Evolutionary conservation across 2,797 vertebrate species (phyloP), one percentile per base, ranked within the genome.

Genomic region (Lutjanus campechanus): DNA sequence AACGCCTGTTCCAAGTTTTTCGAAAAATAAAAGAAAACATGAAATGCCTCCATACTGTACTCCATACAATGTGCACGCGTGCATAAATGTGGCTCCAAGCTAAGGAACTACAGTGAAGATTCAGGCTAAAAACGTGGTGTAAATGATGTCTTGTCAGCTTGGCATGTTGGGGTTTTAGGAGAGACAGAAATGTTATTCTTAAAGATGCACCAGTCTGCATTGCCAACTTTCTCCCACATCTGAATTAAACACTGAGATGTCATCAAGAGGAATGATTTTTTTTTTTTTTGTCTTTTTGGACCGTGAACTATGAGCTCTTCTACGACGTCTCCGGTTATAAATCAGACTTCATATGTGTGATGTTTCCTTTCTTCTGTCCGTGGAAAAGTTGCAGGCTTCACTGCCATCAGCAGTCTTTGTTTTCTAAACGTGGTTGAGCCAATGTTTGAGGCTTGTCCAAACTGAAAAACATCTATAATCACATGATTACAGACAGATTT

Each of bases 401-500:
- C n/a, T 0, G 2, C n/a, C 44, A 59, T 58, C 3, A 56, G 3
- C 55, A 13, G 1, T 25, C 1, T 72, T 29, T 70, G 55, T n/a
- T 58, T 58, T 41, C 17, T 36, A 13, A 40, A 25, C 70, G 12
- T 10, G 4, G 10, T 54, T 29, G 25, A 85, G 6, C 16, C 11
- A 1, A 5, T 36, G 54, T 20, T 67, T 61, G 44, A 61, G 40
- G 19, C 16, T 22, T 19, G 9, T 73, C 19, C 53, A 62, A 60
- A 66, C 36, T 8, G 1, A 12, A 65, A 65, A 47, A 41, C 12
- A 60, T 53, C 8, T 49, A 64, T 63, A 62, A 71, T 71, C 68
- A 65, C 15, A 36, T 69, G 60, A 44, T 85, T 44, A 49, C 19
- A 44, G 41, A 41, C 40, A 56, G 41, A 53, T 58, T 74, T 71